Evolutionary conservation across 2,113 vertebrate species (phyloP).

Genomic region (Clupea harengus): DNA sequence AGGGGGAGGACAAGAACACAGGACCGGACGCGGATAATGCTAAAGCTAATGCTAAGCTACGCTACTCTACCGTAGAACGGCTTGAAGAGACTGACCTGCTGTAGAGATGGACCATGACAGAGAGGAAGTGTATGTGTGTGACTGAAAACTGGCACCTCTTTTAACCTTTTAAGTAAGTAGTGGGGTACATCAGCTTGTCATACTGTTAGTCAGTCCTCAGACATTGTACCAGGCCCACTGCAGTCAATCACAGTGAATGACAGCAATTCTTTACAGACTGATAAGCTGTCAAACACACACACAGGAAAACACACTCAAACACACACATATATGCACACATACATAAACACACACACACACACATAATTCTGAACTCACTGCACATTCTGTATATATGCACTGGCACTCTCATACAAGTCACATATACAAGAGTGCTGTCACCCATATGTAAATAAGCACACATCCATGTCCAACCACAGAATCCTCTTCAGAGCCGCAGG

Average conservation of each 20-base stretch:
- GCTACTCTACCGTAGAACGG: slow-evolving; percentile 7
- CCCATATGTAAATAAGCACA: not conserved
- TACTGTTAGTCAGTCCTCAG: not conserved
- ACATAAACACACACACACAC: slow-evolving; percentile 21
- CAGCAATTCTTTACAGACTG: not conserved
- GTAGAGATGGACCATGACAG: slow-evolving; percentile 23
- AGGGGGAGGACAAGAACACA: slow-evolving; percentile 63
- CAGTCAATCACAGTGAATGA: not conserved
- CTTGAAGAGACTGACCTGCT: slow-evolving; percentile 54
- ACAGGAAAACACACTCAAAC: not conserved
- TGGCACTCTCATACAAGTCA: not conserved
- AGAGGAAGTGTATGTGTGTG: not conserved
- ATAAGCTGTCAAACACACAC: not conserved
- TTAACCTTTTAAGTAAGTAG: not conserved
- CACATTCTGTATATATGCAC: not conserved
- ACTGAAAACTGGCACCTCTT: too few species aligned
- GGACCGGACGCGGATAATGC: slow-evolving; percentile 17
- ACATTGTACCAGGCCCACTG: not conserved
- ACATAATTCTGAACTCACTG: not conserved
- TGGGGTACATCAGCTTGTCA: not conserved
- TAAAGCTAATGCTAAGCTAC: not conserved
- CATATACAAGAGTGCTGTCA: not conserved
- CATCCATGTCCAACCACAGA: not conserved
- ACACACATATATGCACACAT: not conserved
- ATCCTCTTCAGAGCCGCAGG: not conserved